Conservation (phyloP, 2,888 invertebrate genomes). For the Agrochola circellaris region DNA sequence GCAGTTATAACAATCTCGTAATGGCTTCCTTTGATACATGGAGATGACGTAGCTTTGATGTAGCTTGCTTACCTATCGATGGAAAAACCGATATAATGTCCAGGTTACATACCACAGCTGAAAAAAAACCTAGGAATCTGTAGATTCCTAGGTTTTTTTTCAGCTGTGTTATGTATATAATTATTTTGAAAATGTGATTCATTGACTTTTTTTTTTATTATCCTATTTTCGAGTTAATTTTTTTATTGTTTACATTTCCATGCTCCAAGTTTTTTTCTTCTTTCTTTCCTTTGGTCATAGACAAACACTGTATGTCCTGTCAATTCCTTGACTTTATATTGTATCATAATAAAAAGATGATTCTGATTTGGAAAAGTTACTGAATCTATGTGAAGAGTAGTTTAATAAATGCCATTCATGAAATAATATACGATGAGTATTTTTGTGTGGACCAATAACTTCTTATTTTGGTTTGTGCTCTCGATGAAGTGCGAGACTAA, state of each 20-base stretch:
- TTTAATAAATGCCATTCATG: not conserved
- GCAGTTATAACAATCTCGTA: slow-evolving; percentile 3
- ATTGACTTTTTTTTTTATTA: not conserved
- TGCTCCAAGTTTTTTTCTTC: not conserved
- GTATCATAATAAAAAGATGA: not conserved
- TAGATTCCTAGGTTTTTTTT: not conserved
- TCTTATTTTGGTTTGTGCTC: slow-evolving; percentile 29
- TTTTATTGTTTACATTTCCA: not conserved
- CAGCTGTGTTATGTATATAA: not conserved
- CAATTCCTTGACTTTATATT: not conserved
- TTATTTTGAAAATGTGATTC: not conserved
- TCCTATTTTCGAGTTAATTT: not conserved
- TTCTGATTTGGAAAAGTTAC: not conserved
- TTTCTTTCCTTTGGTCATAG: not conserved
- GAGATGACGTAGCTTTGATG: not conserved
- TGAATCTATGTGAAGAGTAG: not conserved
- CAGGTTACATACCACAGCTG: too few species aligned
- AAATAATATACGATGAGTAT: not conserved
- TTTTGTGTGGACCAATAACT: slow-evolving; percentile 12
- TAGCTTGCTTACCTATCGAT: not conserved
- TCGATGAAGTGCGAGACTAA: slow-evolving; percentile 16
- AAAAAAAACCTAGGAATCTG: too few species aligned
- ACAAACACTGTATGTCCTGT: not conserved
- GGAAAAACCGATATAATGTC: not conserved
- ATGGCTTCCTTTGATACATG: not conserved